Conservation (phyloP, 2,797 vertebrate genomes). For the Macropodus opercularis region DNA sequence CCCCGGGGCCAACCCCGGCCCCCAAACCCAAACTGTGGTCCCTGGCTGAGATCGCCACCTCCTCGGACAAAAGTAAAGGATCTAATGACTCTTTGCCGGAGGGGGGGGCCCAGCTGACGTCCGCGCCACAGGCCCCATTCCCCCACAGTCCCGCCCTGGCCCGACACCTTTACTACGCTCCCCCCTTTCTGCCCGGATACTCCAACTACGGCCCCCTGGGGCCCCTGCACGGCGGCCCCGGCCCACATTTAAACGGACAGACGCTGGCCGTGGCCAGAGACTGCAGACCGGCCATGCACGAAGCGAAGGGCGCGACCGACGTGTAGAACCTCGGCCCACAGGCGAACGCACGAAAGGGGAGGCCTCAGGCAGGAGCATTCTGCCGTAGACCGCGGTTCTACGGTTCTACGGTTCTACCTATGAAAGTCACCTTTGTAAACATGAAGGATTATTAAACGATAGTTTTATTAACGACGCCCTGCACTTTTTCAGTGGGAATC, state of each 20-base stretch:
- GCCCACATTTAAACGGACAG: constrained; percentile 87
- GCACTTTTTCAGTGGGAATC: constrained; percentile 30
- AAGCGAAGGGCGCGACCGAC: too few species aligned
- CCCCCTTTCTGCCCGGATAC: constrained; percentile 88
- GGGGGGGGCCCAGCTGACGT: constrained; percentile 57
- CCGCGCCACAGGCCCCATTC: constrained; percentile 78
- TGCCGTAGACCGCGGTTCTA: constrained; percentile 41
- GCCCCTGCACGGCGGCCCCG: constrained; percentile 80
- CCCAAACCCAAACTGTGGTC: constrained; percentile 96
- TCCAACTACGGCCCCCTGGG: constrained; percentile 89
- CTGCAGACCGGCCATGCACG: too few species aligned
- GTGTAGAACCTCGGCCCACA: constrained; percentile 84
- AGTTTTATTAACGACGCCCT: constrained; percentile 57
- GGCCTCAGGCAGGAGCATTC: too few species aligned
- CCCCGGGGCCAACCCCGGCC: constrained; percentile 76
- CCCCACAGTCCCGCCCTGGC: constrained; percentile 84
- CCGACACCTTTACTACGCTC: constrained; percentile 88
- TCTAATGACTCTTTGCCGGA: constrained; percentile 54
- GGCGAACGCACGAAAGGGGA: too few species aligned
- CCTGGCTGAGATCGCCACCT: constrained; percentile 92
- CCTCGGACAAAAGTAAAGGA: constrained; percentile 86
- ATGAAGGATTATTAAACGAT: constrained; percentile 64
- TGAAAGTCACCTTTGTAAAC: constrained; percentile 65
- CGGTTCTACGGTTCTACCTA: constrained; percentile 70
- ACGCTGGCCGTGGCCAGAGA: constrained; percentile 84